phyloP scores from a whole-genome alignment of 2,888 invertebrate species.

The Ormyrus nitidulus region DNA sequence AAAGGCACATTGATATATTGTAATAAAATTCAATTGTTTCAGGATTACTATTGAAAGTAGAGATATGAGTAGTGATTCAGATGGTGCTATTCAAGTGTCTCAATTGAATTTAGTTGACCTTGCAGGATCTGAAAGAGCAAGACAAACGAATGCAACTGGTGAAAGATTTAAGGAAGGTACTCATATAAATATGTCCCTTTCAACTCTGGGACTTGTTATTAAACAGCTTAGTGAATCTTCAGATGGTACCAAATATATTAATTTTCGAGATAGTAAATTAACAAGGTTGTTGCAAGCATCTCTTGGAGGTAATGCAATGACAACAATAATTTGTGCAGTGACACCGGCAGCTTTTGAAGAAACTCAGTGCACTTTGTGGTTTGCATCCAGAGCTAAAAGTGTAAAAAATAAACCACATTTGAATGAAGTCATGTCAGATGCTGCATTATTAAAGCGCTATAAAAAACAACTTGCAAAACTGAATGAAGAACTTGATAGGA shows the following conservation, averaged over 20 bases:
- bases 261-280: conserved; percentile 89
- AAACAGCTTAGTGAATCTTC: conserved; percentile 83
- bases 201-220: conserved; percentile 86
- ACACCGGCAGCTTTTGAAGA: conserved; percentile 88
- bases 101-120: conserved; percentile 91
- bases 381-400: conserved; percentile 88
- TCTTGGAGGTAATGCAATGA: conserved; percentile 91
- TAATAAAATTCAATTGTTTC: conserved; percentile 32
- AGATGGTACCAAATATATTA: conserved; percentile 77
- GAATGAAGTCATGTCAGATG: conserved; percentile 85
- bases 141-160: conserved; percentile 85
- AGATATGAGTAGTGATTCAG: conserved; percentile 76
- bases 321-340: conserved; percentile 91
- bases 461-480: conserved; percentile 81
- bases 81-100: conserved; percentile 83
- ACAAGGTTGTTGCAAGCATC: conserved; percentile 90
- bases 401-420: conserved; percentile 87
- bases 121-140: conserved; percentile 90
- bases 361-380: conserved; percentile 83
- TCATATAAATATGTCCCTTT: conserved; percentile 87
- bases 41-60: conserved; percentile 81
- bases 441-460: conserved; percentile 83
- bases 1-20: background rate
- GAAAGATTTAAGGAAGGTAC: conserved; percentile 88
- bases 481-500: conserved; percentile 79